Base-by-base conservation (phyloP, 53 echinoderm and acorn worm genomes). In the Antedon mediterranea region DNA sequence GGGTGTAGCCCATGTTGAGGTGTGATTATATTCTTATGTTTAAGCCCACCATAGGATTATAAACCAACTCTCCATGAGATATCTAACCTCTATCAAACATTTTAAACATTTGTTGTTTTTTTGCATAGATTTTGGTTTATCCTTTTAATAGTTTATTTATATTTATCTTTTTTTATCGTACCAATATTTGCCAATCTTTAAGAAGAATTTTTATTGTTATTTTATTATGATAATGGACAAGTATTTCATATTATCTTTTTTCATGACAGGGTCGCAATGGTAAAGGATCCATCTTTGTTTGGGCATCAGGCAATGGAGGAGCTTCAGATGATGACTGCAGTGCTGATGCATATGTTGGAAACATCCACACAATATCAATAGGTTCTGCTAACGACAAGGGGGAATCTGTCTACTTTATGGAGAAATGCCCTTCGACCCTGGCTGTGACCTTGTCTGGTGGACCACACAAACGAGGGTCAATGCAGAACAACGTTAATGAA, bases 291-390 rank as follows among this genome's bases (percentile, higher is more conserved):
- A 92, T 98, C 78, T 98, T 90, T 71, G 88, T 93, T 73, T 98
- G 98, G 98, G 98, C 98, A 26, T 89, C 92, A 0, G 98, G 98
- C 14, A 98, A 98, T 27, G 98, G 98, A 6, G 98, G 98, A 0
- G 33, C 79, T 11, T 71, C 84, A 4, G 85, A 88, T 30, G 93
- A 93, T 70, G 92, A 98, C 70, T 98, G 98, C 31, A 84, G 86
- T 29, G 98, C 93, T 0, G 98, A 98, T 43, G 98, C 86, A 41
- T 98, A 98, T 78, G 93, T 98, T 0, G 85, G 98, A 79, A 79
- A 87, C 76, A 93, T 93, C 80, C 80, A 93, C 73, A 90, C 98
- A 30, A 98, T 98, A 32, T 89, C 98, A 4, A 90, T 98, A 71
- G 93, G 98, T 28, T 82, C 98, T 43, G 80, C 93, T 79, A 98